Base-by-base conservation (phyloP, 2,797 vertebrate species). In the Kryptopterus vitreolus region DNA sequence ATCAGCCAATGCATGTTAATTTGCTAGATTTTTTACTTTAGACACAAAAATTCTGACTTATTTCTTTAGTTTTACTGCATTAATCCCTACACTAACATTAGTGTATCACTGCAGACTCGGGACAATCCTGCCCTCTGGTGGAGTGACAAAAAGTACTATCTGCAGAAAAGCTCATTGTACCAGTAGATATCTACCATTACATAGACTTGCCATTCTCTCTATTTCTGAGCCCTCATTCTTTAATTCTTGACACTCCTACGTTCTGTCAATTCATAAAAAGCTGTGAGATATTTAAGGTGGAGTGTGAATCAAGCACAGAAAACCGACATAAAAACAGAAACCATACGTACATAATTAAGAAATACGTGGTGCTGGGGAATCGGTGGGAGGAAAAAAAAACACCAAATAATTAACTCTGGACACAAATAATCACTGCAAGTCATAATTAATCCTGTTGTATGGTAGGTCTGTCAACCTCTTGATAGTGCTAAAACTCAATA, bases 61-160 rank as follows among this genome's bases (percentile, higher is more conserved):
- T 73, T 82, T n/a, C 65, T 57, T 33, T 53, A 84, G 82, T 81
- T 78, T 62, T 57, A 59, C 38, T 85, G 81, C 74, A 71, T 76
- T 82, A 80, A 76, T 81, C 79, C 78, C 68, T 69, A 77, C 55
- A 76, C 80, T 70, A 82, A 81, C 82, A 83, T 66, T 86, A 85
- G 82, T 78, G 33, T 58, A 72, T 62, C 59, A 75, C 79, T 82
- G 68, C 76, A 65, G 35, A 82, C 69, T 70, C 24, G 35, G 75
- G 75, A 48, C 6, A 74, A 59, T 63, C 77, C 65, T 50, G 74
- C 79, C 63, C 76, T 85, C 66, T 59, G 77, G 65, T 77, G 82
- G 75, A 62, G 20, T 29, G 0, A 73, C 6, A 35, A 24, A 73
- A n/a, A 73, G 52, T 15, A n/a, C 43, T 11, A 20, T 18, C 26